These are phyloP conservation scores for Sinodicranocentrus sp. DNA, from an alignment of 2,888 invertebrate genomes.

Conservation along the genomic window DNA sequence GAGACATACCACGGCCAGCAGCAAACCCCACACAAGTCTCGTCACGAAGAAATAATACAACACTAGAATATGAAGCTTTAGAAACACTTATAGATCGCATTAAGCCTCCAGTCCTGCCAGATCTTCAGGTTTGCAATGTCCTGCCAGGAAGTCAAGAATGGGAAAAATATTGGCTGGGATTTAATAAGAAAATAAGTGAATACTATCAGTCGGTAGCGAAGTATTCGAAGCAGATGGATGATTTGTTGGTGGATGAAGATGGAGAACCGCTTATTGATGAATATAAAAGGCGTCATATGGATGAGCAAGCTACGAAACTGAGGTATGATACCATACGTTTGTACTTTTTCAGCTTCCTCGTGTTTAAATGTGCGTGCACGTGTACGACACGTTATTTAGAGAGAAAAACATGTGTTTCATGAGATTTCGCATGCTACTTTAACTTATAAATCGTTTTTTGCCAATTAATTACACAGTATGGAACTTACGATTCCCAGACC, in stretches of 20 bases:
- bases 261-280: slow-evolving; percentile 8
- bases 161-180: slow-evolving; percentile 42
- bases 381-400: background rate
- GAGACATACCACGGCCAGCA: background rate
- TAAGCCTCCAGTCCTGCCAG: slow-evolving; percentile 40
- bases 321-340: slow-evolving; percentile 22
- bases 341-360: background rate
- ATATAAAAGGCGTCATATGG: slow-evolving; percentile 18
- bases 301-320: slow-evolving; percentile 31
- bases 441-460: background rate
- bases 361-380: no score
- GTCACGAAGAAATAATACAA: background rate
- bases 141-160: slow-evolving; percentile 42
- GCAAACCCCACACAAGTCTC: background rate
- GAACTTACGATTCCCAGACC: slow-evolving; percentile 35
- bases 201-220: slow-evolving; percentile 37
- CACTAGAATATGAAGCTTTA: background rate
- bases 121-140: slow-evolving; percentile 43
- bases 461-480: slow-evolving; percentile 17
- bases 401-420: background rate
- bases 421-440: background rate
- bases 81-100: background rate
- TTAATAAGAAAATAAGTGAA: slow-evolving; percentile 31
- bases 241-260: slow-evolving; percentile 40
- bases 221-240: slow-evolving; percentile 42